Evolutionary conservation across 1,140 invertebrate species (phyloP), one percentile per base, ranked within the genome.

Genomic region (Lepidurus couesii): DNA sequence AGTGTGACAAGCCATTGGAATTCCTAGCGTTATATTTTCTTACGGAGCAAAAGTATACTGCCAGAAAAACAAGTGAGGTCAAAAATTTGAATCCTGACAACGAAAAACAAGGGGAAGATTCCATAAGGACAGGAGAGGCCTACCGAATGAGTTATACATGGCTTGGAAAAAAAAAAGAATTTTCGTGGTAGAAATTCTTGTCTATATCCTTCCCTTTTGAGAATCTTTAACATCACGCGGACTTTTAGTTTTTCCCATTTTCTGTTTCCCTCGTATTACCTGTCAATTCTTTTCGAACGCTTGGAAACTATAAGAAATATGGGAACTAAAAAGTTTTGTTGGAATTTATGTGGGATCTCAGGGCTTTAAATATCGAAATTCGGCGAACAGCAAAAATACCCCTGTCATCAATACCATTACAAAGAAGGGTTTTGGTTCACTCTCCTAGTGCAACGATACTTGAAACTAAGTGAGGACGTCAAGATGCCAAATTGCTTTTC

Each of bases 321-420:
- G 34, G 34, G 4, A 34, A 34, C 34, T 4, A 34, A 65, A 21
- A 21, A 65, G 16, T 16, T 65, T 65, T 21, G 5, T 65, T 0
- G 53, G 53, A 13, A 13, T 65, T 1, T 65, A 65, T 21, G 7
- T n/a, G 53, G 13, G 13, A 3, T 7, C 5, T 65, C 1, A 21
- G 13, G 53, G 53, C 16, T 65, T 13, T 65, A 21, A 16, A 65
- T 21, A 65, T 13, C 53, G 2, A 7, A 65, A 65, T 65, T 65
- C n/a, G 16, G 21, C 16, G 53, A 21, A 16, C 13, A 21, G 53
- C 13, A 13, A 21, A 65, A 13, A 65, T 16, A 21, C 53, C 21
- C 16, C 53, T 65, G 53, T 65, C 53, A 65, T 13, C 53, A 65
- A 65, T 65, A 65, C 53, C 53, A 65, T 65, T 65, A 65, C 16